These are phyloP conservation scores for Eurypyga helias DNA, from an alignment of 2,113 vertebrate genomes.

Conservation along the genomic window DNA sequence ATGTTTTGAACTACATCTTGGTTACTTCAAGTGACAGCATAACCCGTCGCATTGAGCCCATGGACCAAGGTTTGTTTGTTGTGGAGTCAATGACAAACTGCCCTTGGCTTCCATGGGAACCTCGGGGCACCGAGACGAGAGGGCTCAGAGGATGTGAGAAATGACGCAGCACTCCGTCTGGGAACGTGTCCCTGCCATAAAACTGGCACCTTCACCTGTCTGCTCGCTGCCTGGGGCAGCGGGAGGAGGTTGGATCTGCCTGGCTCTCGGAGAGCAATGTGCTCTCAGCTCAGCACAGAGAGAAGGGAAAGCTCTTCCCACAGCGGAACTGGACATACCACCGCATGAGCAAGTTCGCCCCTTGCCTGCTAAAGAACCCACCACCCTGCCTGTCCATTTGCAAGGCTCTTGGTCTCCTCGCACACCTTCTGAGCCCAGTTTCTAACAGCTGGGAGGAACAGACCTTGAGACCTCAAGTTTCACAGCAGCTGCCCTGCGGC, in stretches of 20 bases:
- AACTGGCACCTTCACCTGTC: not conserved
- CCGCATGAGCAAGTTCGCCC: not conserved
- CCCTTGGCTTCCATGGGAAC: not conserved
- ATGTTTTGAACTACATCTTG: not conserved
- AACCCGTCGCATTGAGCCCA: not conserved
- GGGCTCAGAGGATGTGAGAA: not conserved
- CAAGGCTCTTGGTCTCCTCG: not conserved
- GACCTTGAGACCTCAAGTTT: not conserved
- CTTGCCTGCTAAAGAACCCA: not conserved
- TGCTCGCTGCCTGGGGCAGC: not conserved
- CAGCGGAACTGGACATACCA: not conserved
- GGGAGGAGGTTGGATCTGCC: not conserved
- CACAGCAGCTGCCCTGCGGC: not conserved
- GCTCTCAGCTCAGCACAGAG: not conserved
- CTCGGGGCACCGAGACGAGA: rapidly evolving
- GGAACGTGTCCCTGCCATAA: not conserved
- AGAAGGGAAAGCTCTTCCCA: not conserved
- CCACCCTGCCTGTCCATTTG: not conserved
- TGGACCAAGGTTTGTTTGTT: not conserved
- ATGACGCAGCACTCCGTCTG: not conserved
- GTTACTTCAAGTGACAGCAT: not conserved
- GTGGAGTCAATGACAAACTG: not conserved
- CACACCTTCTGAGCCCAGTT: not conserved
- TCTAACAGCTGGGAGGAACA: not conserved
- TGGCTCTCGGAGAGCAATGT: not conserved